Conservation (phyloP, 2,888 invertebrate species). For the Stenichneumon culpator region DNA sequence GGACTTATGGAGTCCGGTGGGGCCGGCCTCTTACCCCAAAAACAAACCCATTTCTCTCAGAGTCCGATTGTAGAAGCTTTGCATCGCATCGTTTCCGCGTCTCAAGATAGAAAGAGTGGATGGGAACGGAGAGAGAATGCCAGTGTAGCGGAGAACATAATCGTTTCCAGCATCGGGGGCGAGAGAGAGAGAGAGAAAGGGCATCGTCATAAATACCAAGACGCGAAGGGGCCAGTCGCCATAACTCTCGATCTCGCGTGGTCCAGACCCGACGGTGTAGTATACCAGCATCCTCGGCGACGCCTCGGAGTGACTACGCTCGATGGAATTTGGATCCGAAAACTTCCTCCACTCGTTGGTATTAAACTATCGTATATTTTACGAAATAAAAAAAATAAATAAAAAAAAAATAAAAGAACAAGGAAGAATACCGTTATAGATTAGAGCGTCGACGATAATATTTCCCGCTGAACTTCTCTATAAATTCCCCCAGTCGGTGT, state of each 20-base stretch:
- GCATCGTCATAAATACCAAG: slow-evolving; percentile 65
- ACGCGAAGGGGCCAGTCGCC: slow-evolving; percentile 57
- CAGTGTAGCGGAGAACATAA: slow-evolving; percentile 54
- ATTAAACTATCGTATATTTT: slow-evolving; percentile 48
- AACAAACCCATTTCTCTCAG: slow-evolving; percentile 51
- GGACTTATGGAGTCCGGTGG: neutral
- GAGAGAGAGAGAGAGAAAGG: slow-evolving; percentile 38
- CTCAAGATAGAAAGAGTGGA: slow-evolving; percentile 38
- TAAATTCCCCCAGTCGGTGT: slow-evolving; percentile 39
- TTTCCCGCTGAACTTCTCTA: slow-evolving; percentile 21
- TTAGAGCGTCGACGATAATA: slow-evolving; percentile 25
- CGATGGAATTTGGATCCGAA: slow-evolving; percentile 52
- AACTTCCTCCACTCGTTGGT: slow-evolving; percentile 27
- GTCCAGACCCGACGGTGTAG: slow-evolving; percentile 49
- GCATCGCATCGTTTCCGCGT: slow-evolving; percentile 53
- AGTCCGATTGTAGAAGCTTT: slow-evolving; percentile 55
- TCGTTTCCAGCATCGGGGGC: slow-evolving; percentile 65
- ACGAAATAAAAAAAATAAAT: slow-evolving; percentile 19
- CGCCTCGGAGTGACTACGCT: slow-evolving; percentile 44
- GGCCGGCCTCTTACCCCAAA: neutral
- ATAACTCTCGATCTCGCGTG: slow-evolving; percentile 59
- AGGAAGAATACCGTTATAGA: slow-evolving; percentile 45
- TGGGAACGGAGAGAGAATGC: slow-evolving; percentile 22
- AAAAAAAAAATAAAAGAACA: slow-evolving; percentile 14
- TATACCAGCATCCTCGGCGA: slow-evolving; percentile 52